These are phyloP conservation scores for Trissolcus japonicus DNA, from an alignment of 2,888 invertebrate species.

Conservation along the genomic window DNA sequence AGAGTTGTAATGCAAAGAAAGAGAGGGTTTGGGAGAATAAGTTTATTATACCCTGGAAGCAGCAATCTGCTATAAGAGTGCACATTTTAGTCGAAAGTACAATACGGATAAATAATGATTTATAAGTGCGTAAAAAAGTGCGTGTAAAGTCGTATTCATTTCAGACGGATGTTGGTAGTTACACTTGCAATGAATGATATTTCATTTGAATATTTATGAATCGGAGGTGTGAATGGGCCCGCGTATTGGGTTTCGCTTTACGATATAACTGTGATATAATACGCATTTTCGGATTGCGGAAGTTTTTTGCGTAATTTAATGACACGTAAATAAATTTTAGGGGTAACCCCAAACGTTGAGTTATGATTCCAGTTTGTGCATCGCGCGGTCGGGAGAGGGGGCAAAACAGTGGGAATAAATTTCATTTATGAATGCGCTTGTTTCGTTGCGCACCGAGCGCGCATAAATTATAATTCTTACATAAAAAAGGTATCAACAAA, in stretches of 20 bases:
- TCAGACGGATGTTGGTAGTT: slow-evolving; percentile 6
- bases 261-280: slow-evolving; percentile 6
- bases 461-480: too few relatives aligned
- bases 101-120: slow-evolving; percentile 44
- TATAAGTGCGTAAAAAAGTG: slow-evolving; percentile 13
- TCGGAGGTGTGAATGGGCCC: background rate
- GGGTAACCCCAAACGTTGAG: background rate
- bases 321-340: background rate
- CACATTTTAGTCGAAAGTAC: slow-evolving; percentile 38
- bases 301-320: background rate
- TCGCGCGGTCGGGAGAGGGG: too few relatives aligned
- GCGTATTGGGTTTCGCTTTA: slow-evolving; percentile 8
- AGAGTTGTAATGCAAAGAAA: slow-evolving; percentile 32
- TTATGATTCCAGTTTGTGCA: background rate
- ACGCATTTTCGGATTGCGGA: slow-evolving; percentile 18
- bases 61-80: slow-evolving; percentile 42
- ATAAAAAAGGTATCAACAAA: too few relatives aligned
- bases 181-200: slow-evolving; percentile 10
- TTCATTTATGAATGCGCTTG: too few relatives aligned
- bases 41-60: slow-evolving; percentile 51
- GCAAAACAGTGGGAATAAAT: too few relatives aligned
- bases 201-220: slow-evolving; percentile 23
- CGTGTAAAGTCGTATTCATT: slow-evolving; percentile 10
- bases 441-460: too few relatives aligned
- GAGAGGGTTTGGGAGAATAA: slow-evolving; percentile 46